Base-by-base conservation (phyloP, 2,888 invertebrate species). In the Unio pictorum region DNA sequence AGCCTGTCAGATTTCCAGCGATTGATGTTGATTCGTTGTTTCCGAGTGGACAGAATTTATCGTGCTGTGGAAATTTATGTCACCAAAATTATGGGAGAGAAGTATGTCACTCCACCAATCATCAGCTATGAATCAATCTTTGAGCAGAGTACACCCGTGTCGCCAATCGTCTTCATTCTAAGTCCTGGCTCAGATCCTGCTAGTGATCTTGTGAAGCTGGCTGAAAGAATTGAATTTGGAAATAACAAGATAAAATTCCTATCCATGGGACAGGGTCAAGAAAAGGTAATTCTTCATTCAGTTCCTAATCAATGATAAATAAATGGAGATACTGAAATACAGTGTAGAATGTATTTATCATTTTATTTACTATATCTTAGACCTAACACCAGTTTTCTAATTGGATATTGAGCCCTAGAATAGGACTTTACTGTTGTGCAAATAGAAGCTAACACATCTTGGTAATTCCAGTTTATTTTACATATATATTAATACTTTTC, bases 11-110 rank as follows among this genome's bases (percentile, higher is more conserved):
- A 93, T 1, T 91, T 94, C 86, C 92, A 96, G 89, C 90, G 93
- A 68, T 91, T 97, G 67, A 94, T 97, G 95, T 88, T 97, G 71
- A 91, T 97, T 66, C 93, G 97, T 26, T 97, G 97, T 88, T 96
- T 97, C 92, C 93, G 97, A 34, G 93, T 96, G 26, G 97, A 97
- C 91, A 93, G 97, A 74, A 94, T 97, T 68, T 96, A 95, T 91
- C 92, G 95, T 78, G 94, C 95, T n/a, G 93, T 97, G 77, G 94
- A 94, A 55, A 93, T 95, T 88, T 97, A 94, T 89, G 95, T 97
- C 82, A 93, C 93, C 6, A 92, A 92, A 80, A 93, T 93, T 11
- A 95, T 97, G 95, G 96, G 96, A 61, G 95, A 95, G 90, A 94
- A 94, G 88, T 97, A 94, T 87, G 94, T 97, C 72, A 96, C 95